phyloP scores from a whole-genome alignment of 2,113 vertebrate genomes.

The Puffinus mauretanicus region DNA sequence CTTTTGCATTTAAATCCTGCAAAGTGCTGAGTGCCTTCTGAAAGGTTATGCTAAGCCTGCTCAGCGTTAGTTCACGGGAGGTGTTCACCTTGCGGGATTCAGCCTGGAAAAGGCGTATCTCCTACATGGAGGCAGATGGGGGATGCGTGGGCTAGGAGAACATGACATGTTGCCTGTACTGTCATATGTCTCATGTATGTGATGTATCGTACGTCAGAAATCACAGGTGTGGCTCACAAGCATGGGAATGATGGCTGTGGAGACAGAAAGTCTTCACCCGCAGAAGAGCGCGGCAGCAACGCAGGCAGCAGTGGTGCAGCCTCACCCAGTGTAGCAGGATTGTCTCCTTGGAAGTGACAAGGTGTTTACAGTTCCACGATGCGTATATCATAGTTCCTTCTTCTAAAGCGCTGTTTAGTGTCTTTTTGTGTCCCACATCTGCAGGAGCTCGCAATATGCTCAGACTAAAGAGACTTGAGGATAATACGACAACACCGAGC shows the following conservation, averaged over 20 bases:
- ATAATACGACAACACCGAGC: neutral
- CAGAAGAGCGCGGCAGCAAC: neutral
- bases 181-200: neutral
- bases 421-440: neutral
- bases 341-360: neutral
- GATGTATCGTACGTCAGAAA: neutral
- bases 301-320: neutral
- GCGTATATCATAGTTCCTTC: neutral
- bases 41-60: constrained; percentile 29
- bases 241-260: neutral
- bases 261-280: neutral
- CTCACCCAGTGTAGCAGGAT: neutral
- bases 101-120: constrained; percentile 14
- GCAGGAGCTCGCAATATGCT: neutral
- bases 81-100: constrained; percentile 5
- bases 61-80: neutral
- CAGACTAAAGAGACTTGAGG: neutral
- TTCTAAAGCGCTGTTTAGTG: neutral
- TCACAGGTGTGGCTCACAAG: neutral
- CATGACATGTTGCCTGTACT: neutral
- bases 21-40: constrained; percentile 30
- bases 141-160: neutral
- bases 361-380: neutral
- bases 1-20: constrained; percentile 55
- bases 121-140: neutral